Conservation (phyloP, 2,113 vertebrate genomes). For the Spea bombifrons region DNA sequence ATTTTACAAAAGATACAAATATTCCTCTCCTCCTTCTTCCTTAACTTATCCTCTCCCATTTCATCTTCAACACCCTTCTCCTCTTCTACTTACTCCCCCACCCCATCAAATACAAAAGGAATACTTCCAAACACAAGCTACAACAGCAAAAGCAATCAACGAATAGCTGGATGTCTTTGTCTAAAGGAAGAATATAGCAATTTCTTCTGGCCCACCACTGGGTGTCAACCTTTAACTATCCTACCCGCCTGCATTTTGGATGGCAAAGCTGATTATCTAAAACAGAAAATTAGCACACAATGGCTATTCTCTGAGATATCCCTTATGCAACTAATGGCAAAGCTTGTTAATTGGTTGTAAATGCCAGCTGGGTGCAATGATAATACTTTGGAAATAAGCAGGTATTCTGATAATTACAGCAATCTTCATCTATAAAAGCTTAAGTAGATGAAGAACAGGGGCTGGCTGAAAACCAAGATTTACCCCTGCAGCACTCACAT, state of each 20-base stretch:
- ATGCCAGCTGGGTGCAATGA: constrained; percentile 94
- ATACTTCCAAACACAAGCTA: constrained; percentile 74
- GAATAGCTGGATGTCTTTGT: constrained; percentile 76
- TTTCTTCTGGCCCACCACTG: constrained; percentile 76
- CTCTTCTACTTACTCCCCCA: constrained; percentile 16
- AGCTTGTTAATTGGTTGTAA: constrained; percentile 98
- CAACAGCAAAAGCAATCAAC: constrained; percentile 69
- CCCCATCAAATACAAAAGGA: constrained; percentile 76
- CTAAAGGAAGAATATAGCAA: constrained; percentile 70
- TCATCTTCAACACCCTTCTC: constrained; percentile 25
- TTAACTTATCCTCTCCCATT: constrained; percentile 14
- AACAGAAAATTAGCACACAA: constrained; percentile 89
- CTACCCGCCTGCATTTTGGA: constrained; percentile 75
- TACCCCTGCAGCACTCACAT: constrained; percentile 88
- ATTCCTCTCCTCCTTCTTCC: constrained; percentile 67
- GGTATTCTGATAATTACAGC: constrained; percentile 99
- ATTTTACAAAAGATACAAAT: constrained; percentile 55
- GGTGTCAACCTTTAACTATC: constrained; percentile 79
- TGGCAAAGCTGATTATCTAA: constrained; percentile 81
- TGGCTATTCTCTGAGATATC: constrained; percentile 79
- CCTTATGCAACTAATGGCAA: constrained; percentile 96
- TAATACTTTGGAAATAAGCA: constrained; percentile 98
- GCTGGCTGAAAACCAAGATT: constrained; percentile 85
- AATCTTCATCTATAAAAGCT: constrained; percentile 96
- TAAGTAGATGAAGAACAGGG: constrained; percentile 84